Evolutionary conservation across 2,113 vertebrate species (phyloP).

Genomic region (Psilopogon haemacephalus): DNA sequence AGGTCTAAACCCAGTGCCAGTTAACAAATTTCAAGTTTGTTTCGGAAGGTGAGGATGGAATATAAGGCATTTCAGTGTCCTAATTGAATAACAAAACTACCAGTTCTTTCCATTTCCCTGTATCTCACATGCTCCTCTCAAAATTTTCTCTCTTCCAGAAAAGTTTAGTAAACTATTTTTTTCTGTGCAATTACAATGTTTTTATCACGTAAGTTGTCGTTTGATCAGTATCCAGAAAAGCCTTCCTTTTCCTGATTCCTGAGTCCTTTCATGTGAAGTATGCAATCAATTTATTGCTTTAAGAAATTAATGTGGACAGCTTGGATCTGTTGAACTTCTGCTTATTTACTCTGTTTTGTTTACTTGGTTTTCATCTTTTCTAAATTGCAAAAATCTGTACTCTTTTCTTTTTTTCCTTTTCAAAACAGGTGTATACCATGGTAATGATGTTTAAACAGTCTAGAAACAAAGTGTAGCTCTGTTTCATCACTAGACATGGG

Average conservation of each 20-base stretch:
- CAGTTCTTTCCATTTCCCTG: neutral
- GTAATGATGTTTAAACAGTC: neutral
- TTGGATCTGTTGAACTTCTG: neutral
- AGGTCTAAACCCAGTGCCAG: neutral
- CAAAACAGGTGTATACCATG: neutral
- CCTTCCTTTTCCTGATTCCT: neutral
- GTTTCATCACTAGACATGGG: neutral
- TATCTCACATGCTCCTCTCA: neutral
- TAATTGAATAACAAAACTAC: neutral
- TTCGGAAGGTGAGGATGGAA: neutral
- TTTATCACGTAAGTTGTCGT: neutral
- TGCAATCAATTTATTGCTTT: neutral
- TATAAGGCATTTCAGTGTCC: neutral
- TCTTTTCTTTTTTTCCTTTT: neutral
- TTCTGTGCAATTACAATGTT: neutral
- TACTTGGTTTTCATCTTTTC: neutral
- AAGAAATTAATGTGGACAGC: neutral
- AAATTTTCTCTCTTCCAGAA: neutral
- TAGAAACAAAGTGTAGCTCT: neutral
- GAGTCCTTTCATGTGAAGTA: neutral
- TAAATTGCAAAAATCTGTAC: neutral
- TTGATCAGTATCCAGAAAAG: neutral
- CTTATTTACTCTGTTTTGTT: conserved; percentile 36
- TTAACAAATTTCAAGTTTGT: neutral
- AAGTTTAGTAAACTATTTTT: neutral